Percentiles rank a stretch among this genome's conserved stretches.
Evolutionary conservation across 1,140 invertebrate species (phyloP).

Genomic region (Orius insidiosus): DNA sequence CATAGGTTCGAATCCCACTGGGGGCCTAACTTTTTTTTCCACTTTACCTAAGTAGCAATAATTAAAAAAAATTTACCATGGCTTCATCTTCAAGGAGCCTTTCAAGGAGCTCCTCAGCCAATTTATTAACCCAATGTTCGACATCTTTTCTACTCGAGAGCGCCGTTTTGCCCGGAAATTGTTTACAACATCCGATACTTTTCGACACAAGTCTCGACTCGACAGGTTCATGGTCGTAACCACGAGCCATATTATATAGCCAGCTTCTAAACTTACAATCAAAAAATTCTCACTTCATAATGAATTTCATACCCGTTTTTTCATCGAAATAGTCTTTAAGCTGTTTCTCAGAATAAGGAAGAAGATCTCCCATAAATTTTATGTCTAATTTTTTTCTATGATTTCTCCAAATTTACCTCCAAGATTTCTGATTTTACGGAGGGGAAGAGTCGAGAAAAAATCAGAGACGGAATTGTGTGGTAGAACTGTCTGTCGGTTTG

Average conservation of each 20-base stretch:
- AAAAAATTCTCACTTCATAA: not conserved
- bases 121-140: slow-evolving; percentile 60
- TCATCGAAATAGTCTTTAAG: slow-evolving; percentile 58
- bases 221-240: slow-evolving; percentile 76
- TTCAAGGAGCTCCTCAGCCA: slow-evolving; percentile 67
- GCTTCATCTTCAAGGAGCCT: slow-evolving; percentile 57
- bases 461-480: slow-evolving; percentile 41
- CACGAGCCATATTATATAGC: slow-evolving; percentile 73
- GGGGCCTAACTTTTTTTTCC: no score
- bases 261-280: slow-evolving; percentile 37
- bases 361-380: slow-evolving; percentile 59
- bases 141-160: slow-evolving; percentile 53
- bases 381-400: slow-evolving; percentile 52
- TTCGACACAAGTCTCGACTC: slow-evolving; percentile 66
- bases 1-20: no score
- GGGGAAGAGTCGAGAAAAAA: slow-evolving; percentile 47
- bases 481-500: slow-evolving; percentile 81
- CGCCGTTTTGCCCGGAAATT: slow-evolving; percentile 69
- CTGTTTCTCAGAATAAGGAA: slow-evolving; percentile 44
- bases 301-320: slow-evolving; percentile 46
- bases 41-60: not conserved
- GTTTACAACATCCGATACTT: slow-evolving; percentile 91
- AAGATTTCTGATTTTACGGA: slow-evolving; percentile 65
- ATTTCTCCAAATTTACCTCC: slow-evolving; percentile 76
- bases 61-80: slow-evolving; percentile 16